Conservation (phyloP, 92 coral and sea anemone genomes). For the Parazoanthus swiftii region DNA sequence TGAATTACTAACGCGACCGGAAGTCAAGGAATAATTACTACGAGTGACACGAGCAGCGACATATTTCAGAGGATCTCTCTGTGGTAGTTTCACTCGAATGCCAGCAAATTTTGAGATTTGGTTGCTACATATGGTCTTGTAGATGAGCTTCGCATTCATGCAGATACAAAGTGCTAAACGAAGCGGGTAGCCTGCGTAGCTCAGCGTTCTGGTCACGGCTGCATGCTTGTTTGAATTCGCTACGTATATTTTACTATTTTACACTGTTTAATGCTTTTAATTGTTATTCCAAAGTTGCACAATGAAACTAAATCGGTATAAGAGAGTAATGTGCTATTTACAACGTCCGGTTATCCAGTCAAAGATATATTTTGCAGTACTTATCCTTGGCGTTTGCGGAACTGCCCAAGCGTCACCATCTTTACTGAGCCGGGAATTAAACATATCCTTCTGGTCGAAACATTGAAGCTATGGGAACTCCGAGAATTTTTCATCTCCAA, state of each 20-base stretch:
- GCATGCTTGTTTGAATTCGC: neutral
- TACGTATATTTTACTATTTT: neutral
- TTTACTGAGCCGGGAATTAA: neutral
- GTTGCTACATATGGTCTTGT: too few species aligned
- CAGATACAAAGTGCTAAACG: too few species aligned
- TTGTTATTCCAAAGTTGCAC: neutral
- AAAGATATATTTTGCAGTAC: conserved; percentile 6
- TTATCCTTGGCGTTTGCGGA: conserved; percentile 8
- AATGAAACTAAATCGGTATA: conserved; percentile 2
- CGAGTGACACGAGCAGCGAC: too few species aligned
- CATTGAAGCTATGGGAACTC: conserved; percentile 10
- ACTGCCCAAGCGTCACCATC: conserved; percentile 17
- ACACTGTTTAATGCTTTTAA: neutral
- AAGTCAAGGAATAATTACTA: too few species aligned
- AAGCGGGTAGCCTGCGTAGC: too few species aligned
- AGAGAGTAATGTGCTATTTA: conserved; percentile 9
- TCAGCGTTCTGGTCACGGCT: neutral
- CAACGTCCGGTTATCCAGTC: neutral
- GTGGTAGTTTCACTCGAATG: too few species aligned
- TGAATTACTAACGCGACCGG: too few species aligned
- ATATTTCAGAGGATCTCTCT: too few species aligned
- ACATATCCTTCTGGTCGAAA: neutral
- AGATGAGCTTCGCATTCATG: too few species aligned
- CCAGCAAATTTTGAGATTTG: too few species aligned
- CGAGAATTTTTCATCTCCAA: conserved; percentile 3